Evolutionary conservation across 2,113 vertebrate species (phyloP).

Genomic region (Malurus cyaneus): DNA sequence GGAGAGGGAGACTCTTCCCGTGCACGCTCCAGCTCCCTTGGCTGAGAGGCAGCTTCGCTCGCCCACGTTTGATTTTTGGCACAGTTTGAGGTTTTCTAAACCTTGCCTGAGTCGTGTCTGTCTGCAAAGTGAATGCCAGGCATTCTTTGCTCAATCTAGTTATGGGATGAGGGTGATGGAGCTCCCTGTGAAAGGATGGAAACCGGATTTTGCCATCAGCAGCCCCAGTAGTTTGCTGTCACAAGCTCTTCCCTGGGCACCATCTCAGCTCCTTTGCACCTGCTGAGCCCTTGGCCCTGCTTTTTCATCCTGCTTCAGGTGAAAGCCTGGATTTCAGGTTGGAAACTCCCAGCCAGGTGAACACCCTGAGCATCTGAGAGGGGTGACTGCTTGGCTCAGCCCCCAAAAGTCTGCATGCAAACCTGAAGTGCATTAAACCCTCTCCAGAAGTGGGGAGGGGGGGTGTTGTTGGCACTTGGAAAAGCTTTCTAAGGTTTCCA

Average conservation of each 20-base stretch:
- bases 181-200: not conserved
- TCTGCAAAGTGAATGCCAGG: rapidly evolving
- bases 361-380: not conserved
- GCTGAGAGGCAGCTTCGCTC: not conserved
- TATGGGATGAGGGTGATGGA: not conserved
- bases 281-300: not conserved
- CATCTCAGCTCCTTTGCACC: not conserved
- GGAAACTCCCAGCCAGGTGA: not conserved
- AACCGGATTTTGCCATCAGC: not conserved
- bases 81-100: not conserved
- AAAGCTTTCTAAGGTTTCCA: not conserved
- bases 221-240: not conserved
- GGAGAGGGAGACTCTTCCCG: not conserved
- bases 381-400: not conserved
- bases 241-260: rapidly evolving
- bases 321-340: not conserved
- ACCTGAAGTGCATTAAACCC: not conserved
- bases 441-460: not conserved
- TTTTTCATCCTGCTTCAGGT: not conserved
- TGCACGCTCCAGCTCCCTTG: not conserved
- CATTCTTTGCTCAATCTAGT: not conserved
- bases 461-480: not conserved
- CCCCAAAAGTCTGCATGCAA: not conserved
- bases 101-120: not conserved
- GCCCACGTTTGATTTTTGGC: not conserved